Evolutionary conservation across 2,888 invertebrate species (phyloP).

Genomic region (Caenorhabditis wallacei): DNA sequence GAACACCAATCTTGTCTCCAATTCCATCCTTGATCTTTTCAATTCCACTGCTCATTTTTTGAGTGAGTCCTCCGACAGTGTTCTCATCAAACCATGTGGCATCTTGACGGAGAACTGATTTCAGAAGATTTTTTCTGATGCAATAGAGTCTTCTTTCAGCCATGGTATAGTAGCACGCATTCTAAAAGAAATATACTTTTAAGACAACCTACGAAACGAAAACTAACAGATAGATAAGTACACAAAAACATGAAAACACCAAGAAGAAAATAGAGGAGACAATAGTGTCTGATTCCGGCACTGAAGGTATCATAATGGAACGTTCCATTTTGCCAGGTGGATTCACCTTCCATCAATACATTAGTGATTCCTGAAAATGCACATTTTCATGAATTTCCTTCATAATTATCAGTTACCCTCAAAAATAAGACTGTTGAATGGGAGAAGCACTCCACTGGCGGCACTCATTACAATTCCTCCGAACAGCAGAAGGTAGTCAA

Average conservation of each 20-base stretch:
- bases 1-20: conserved; percentile 77
- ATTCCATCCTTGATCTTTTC: conserved; percentile 81
- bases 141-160: conserved; percentile 84
- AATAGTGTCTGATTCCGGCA: conserved; percentile 65
- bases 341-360: conserved; percentile 71
- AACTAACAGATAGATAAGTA: conserved; percentile 67
- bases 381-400: not conserved
- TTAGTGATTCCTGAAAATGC: conserved; percentile 73
- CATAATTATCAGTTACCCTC: conserved; percentile 56
- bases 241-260: conserved; percentile 66
- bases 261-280: conserved; percentile 71
- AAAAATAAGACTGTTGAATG: conserved; percentile 73
- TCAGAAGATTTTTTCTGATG: conserved; percentile 84
- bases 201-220: no score
- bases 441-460: conserved; percentile 68
- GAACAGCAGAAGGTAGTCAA: conserved; percentile 73
- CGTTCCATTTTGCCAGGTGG: conserved; percentile 68
- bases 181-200: conserved; percentile 73
- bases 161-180: conserved; percentile 83
- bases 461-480: conserved; percentile 68
- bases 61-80: conserved; percentile 84
- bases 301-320: conserved; percentile 69
- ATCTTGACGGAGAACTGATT: conserved; percentile 83
- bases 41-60: conserved; percentile 83
- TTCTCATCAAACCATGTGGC: conserved; percentile 84